These are phyloP conservation scores for Myopa testacea DNA, from an alignment of 2,888 invertebrate genomes.

Conservation along the genomic window DNA sequence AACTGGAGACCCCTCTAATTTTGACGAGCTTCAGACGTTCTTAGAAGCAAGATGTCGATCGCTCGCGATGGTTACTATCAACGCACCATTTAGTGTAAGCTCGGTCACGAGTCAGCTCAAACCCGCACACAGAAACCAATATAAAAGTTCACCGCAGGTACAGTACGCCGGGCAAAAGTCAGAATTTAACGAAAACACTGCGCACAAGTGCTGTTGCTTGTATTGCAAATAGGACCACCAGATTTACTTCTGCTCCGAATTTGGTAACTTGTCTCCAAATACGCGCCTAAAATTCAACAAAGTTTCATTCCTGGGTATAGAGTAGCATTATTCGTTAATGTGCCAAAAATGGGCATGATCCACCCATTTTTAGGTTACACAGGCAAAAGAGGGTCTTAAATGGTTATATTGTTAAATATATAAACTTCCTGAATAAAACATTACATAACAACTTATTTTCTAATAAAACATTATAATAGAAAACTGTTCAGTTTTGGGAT, in stretches of 20 bases:
- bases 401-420: no score
- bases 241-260: not conserved
- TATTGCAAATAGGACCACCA: slow-evolving; percentile 3
- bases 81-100: not conserved
- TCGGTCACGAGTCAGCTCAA: no score
- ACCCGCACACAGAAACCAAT: slow-evolving; percentile 23
- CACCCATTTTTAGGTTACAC: no score
- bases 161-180: not conserved
- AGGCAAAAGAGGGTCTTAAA: no score
- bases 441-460: no score
- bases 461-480: no score
- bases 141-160: slow-evolving; percentile 10
- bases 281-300: not conserved
- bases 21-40: slow-evolving; percentile 2
- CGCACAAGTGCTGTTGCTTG: not conserved
- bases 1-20: not conserved
- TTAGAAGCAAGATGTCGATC: no score
- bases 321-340: no score
- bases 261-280: not conserved
- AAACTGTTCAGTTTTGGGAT: no score
- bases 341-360: no score
- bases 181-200: not conserved
- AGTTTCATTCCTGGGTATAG: no score
- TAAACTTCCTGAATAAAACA: no score
- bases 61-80: not conserved